Percentiles rank a stretch among this genome's conserved stretches.
These are phyloP conservation scores for Dendrolimus pini DNA, from an alignment of 2,888 invertebrate genomes.

Conservation along the genomic window DNA sequence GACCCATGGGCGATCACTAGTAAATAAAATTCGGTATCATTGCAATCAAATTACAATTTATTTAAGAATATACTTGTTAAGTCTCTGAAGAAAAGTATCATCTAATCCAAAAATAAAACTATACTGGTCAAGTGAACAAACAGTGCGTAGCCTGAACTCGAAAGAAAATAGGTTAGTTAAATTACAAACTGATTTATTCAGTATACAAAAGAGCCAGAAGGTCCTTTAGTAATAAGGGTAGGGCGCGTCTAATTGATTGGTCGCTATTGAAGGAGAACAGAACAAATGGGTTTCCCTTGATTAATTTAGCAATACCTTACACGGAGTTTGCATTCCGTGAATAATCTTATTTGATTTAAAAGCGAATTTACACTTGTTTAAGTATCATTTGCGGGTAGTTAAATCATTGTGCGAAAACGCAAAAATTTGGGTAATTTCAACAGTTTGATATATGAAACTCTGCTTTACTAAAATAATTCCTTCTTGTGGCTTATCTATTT, in stretches of 20 bases:
- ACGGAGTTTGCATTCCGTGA: neutral
- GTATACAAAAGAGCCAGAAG: constrained; percentile 4
- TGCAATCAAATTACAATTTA: too few relatives aligned
- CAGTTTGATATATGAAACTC: too few relatives aligned
- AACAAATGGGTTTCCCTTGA: constrained; percentile 31
- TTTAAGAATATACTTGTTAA: too few relatives aligned
- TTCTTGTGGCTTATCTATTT: too few relatives aligned
- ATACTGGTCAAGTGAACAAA: neutral
- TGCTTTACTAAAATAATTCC: too few relatives aligned
- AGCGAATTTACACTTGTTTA: constrained; percentile 16
- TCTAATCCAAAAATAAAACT: too few relatives aligned
- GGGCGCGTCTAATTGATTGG: constrained; percentile 36
- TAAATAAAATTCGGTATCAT: too few relatives aligned
- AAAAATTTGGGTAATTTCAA: too few relatives aligned
- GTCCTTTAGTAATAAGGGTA: constrained; percentile 11
- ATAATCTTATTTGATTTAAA: constrained; percentile 12
- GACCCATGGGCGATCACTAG: too few relatives aligned
- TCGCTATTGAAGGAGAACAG: constrained; percentile 22
- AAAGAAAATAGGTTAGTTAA: constrained; percentile 7
- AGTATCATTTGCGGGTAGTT: too few relatives aligned
- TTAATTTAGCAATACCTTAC: constrained; percentile 30
- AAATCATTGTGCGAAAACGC: too few relatives aligned
- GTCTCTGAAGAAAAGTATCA: too few relatives aligned
- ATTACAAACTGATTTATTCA: constrained; percentile 1
- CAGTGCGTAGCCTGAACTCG: neutral